phyloP scores from a whole-genome alignment of 2,888 invertebrate species.

The Apodemia hepburni region DNA sequence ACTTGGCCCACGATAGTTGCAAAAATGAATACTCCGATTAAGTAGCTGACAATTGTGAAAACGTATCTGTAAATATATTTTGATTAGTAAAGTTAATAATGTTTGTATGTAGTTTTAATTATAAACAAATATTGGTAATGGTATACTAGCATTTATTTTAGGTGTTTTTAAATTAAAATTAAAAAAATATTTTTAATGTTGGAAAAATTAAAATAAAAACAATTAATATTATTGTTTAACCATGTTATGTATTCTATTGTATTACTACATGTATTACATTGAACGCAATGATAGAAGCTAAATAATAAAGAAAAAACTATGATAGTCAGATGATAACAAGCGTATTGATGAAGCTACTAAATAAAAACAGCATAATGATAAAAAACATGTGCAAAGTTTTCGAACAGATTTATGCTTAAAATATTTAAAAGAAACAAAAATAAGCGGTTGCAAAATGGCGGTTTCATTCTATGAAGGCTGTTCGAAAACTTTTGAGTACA shows the following conservation, averaged over 20 bases:
- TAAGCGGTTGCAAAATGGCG: conserved; percentile 67
- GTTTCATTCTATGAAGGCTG: conserved; percentile 81
- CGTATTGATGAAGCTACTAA: background rate
- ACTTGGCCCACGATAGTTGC: conserved; percentile 99
- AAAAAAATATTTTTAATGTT: background rate
- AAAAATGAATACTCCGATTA: conserved; percentile 98
- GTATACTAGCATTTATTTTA: background rate
- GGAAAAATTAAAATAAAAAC: background rate
- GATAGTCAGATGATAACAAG: background rate
- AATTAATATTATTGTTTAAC: background rate
- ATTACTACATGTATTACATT: too few relatives aligned
- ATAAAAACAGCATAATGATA: conserved; percentile 29
- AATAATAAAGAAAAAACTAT: background rate
- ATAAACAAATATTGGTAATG: background rate
- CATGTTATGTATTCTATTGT: too few relatives aligned
- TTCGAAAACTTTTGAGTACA: conserved; percentile 82
- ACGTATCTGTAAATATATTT: conserved; percentile 85
- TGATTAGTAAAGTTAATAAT: background rate
- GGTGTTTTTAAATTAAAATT: too few relatives aligned
- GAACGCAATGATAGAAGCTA: too few relatives aligned
- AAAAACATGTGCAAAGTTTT: conserved; percentile 77
- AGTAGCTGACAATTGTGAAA: conserved; percentile 97
- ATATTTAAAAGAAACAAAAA: conserved; percentile 52
- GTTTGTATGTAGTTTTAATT: background rate
- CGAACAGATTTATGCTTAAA: conserved; percentile 77